These are phyloP conservation scores for Drosophila barbarae DNA, from an alignment of 2,888 invertebrate genomes.

Conservation along the genomic window DNA sequence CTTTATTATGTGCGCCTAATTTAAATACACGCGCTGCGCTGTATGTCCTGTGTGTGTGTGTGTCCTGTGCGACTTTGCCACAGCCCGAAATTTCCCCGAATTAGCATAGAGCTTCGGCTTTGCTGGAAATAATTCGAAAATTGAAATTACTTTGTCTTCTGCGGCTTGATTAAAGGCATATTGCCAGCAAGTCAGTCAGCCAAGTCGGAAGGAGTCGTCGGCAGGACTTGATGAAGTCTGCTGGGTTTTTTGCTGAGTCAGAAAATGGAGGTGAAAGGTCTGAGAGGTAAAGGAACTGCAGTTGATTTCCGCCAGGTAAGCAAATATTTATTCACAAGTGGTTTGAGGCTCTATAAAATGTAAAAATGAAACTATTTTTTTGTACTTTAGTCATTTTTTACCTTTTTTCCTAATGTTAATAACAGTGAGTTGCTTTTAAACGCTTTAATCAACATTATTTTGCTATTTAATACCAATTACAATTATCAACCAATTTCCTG, in stretches of 20 bases:
- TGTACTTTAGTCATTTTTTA: background rate
- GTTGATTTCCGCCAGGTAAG: background rate
- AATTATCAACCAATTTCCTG: background rate
- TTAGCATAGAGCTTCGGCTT: constrained; percentile 23
- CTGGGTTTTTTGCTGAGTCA: constrained; percentile 22
- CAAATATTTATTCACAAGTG: background rate
- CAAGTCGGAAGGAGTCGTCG: constrained; percentile 14
- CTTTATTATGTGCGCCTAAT: constrained; percentile 71
- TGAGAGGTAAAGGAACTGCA: background rate
- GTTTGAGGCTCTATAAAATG: background rate
- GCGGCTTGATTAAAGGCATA: constrained; percentile 68
- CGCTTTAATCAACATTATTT: background rate
- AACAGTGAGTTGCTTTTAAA: background rate
- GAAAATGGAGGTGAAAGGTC: background rate
- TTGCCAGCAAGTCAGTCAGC: constrained; percentile 23
- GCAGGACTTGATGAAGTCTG: constrained; percentile 8
- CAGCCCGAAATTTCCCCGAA: constrained; percentile 14
- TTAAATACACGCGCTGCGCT: constrained; percentile 58
- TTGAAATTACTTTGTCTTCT: constrained; percentile 63
- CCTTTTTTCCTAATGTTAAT: background rate
- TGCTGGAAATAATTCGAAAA: constrained; percentile 73
- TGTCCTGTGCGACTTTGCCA: constrained; percentile 14
- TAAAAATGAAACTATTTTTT: background rate
- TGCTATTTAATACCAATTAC: background rate
- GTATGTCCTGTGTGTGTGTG: constrained; percentile 5